Evolutionary conservation across 2,888 invertebrate genomes (phyloP).

Genomic region (Drosophila nigricruria): DNA sequence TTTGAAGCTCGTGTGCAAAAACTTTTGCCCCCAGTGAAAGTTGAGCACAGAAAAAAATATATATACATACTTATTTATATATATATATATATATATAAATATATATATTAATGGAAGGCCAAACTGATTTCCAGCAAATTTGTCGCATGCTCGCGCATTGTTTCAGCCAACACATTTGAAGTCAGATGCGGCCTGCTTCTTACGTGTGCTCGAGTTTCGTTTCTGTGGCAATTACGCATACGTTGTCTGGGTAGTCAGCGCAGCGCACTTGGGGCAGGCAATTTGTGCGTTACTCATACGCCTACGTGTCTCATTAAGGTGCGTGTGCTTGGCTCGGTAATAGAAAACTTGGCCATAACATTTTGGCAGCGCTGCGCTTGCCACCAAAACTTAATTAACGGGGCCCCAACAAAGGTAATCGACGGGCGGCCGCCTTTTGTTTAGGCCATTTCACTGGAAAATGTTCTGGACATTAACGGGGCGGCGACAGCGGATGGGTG

Average conservation of each 20-base stretch:
- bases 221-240: conserved; percentile 47
- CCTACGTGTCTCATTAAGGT: conserved; percentile 75
- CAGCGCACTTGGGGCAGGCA: conserved; percentile 41
- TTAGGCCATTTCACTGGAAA: conserved; percentile 72
- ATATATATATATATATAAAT: background rate
- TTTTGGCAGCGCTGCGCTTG: conserved; percentile 38
- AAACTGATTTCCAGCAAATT: conserved; percentile 37
- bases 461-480: conserved; percentile 64
- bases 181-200: conserved; percentile 17
- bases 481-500: background rate
- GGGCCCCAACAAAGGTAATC: conserved; percentile 65
- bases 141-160: conserved; percentile 33
- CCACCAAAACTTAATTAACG: conserved; percentile 76
- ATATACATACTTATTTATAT: background rate
- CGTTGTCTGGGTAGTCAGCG: conserved; percentile 42
- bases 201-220: conserved; percentile 40
- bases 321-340: conserved; percentile 62
- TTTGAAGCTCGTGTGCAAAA: conserved; percentile 70
- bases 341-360: conserved; percentile 77
- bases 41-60: conserved; percentile 34
- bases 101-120: conserved; percentile 7
- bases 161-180: conserved; percentile 31
- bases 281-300: conserved; percentile 75
- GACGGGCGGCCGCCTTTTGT: conserved; percentile 53
- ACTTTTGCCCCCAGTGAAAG: conserved; percentile 66